phyloP scores from a whole-genome alignment of 2,888 invertebrate species.

The Pachymerium ferrugineum region DNA sequence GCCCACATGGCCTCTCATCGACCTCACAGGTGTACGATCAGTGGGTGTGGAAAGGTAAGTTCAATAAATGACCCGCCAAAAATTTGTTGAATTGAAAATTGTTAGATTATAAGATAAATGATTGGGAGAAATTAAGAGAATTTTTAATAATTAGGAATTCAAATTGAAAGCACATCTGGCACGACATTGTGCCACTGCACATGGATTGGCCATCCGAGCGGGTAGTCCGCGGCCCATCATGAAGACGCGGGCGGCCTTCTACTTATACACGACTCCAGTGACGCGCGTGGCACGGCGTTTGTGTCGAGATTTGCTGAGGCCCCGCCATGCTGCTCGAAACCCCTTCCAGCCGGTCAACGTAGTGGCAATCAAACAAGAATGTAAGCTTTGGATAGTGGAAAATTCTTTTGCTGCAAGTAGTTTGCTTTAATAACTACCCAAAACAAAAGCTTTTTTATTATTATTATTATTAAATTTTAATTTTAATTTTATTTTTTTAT shows the following conservation, averaged over 20 bases:
- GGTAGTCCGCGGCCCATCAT: conserved; percentile 85
- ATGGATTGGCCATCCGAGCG: conserved; percentile 67
- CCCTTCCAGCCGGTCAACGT: conserved; percentile 61
- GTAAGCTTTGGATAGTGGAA: conserved; percentile 50
- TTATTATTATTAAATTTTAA: not conserved
- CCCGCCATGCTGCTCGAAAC: conserved; percentile 80
- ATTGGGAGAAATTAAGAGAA: not conserved
- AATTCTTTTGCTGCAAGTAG: not conserved
- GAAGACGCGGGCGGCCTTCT: conserved; percentile 96
- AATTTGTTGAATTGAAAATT: not conserved
- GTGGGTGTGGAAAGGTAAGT: conserved; percentile 75
- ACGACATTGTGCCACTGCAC: conserved; percentile 87
- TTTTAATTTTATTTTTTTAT: conserved; percentile 17
- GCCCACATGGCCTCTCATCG: conserved; percentile 60
- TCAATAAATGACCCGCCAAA: not conserved
- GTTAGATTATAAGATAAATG: not conserved
- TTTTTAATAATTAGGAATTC: conserved; percentile 61
- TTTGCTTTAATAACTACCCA: not conserved
- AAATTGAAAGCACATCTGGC: conserved; percentile 90
- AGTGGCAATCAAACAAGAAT: conserved; percentile 76
- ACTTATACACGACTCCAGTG: conserved; percentile 82
- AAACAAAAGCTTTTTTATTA: no score
- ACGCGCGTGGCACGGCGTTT: conserved; percentile 83
- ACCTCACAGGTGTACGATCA: conserved; percentile 81
- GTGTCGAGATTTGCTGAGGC: conserved; percentile 73